A percentile compares a stretch with the other conserved stretches of the same genome.
phyloP scores from a whole-genome alignment of 92 coral and sea anemone genomes.

The Palythoa heliodiscus region DNA sequence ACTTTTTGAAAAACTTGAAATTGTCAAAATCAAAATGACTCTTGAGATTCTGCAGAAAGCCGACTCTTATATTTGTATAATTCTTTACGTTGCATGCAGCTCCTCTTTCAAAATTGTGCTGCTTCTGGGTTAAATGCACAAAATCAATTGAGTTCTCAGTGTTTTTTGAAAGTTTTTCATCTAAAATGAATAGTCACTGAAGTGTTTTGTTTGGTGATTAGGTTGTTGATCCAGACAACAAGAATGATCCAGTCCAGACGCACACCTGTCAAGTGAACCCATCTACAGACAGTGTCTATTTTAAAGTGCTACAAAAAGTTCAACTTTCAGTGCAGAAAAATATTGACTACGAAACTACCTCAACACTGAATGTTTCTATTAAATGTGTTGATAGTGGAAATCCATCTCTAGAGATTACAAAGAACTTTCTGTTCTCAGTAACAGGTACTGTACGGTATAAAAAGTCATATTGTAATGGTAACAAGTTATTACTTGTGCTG shows the following conservation, averaged over 20 bases:
- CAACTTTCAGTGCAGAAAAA: conserved; percentile 64
- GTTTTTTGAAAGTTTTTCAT: neutral
- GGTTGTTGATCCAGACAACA: conserved; percentile 95
- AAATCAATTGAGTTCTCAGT: too few relatives aligned
- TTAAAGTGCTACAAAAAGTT: conserved; percentile 55
- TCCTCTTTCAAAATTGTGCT: too few relatives aligned
- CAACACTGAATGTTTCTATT: conserved; percentile 61
- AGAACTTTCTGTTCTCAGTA: conserved; percentile 57
- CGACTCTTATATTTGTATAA: too few relatives aligned
- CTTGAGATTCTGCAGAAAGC: too few relatives aligned
- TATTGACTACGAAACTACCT: conserved; percentile 65
- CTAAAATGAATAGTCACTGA: neutral
- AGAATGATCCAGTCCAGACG: conserved; percentile 63
- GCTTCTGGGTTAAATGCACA: too few relatives aligned
- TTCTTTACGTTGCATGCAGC: too few relatives aligned
- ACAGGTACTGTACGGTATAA: conserved; percentile 58
- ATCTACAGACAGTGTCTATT: conserved; percentile 66
- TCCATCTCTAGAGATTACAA: conserved; percentile 58
- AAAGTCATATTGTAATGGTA: too few relatives aligned
- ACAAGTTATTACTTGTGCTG: too few relatives aligned
- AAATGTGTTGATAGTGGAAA: conserved; percentile 81
- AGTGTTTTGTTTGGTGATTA: neutral
- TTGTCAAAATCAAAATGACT: too few relatives aligned
- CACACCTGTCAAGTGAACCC: conserved; percentile 68
- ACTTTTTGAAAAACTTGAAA: too few relatives aligned